These are phyloP conservation scores for Doris montereyensis DNA, from an alignment of 2,888 invertebrate species.

Conservation along the genomic window DNA sequence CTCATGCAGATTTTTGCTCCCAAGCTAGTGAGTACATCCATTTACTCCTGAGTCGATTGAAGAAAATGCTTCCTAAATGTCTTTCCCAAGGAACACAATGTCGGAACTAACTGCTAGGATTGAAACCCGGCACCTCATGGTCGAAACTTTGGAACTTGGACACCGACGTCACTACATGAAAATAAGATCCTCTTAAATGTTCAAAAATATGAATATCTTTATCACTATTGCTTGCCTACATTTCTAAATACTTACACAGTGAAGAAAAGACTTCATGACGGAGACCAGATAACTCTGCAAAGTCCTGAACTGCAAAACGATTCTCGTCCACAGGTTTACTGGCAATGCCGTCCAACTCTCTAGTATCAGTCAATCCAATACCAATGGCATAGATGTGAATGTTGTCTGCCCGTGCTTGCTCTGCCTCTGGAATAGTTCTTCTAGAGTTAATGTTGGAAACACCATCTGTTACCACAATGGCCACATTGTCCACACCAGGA, in stretches of 20 bases:
- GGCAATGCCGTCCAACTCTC: constrained; percentile 58
- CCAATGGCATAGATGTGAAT: constrained; percentile 53
- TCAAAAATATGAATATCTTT: no score
- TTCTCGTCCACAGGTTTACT: constrained; percentile 51
- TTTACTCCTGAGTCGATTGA: no score
- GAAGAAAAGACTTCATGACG: constrained; percentile 50
- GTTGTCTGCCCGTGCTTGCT: constrained; percentile 43
- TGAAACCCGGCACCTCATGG: constrained; percentile 41
- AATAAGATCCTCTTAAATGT: background rate
- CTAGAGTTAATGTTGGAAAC: constrained; percentile 64
- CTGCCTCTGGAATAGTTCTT: constrained; percentile 62
- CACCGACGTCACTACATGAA: no score
- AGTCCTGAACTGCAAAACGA: constrained; percentile 53
- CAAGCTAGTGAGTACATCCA: no score
- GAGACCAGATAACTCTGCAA: constrained; percentile 51
- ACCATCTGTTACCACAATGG: constrained; percentile 65
- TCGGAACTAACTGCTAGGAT: background rate
- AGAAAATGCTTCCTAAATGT: no score
- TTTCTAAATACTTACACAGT: constrained; percentile 36
- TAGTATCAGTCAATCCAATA: constrained; percentile 54
- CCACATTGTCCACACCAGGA: constrained; percentile 55
- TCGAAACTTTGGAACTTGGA: no score
- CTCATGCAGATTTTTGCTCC: no score
- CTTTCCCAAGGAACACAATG: no score
- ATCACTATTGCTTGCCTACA: background rate